Evolutionary conservation across 2,797 vertebrate genomes (phyloP), one percentile per base, ranked within the genome.

Genomic region (Sciurus carolinensis): DNA sequence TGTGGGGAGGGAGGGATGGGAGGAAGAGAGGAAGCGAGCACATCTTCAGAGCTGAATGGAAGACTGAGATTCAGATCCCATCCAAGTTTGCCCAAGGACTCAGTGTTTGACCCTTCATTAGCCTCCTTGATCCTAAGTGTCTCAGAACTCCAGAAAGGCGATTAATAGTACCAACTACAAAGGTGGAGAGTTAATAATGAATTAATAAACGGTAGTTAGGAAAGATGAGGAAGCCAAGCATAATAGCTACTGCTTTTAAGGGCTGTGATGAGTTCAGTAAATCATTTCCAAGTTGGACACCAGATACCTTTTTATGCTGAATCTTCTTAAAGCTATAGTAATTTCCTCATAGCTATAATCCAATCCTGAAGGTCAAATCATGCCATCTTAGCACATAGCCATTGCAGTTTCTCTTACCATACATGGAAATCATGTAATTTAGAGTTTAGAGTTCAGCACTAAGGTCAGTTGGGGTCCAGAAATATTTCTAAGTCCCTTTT

Each of bases 171-270:
- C 72, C 50, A 71, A 54, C 39, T n/a, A 39, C 22, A 42, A 24
- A 83, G 75, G 73, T 76, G 59, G 2, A 7, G 14, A 92, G 26
- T 62, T 62, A 26, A 62, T 62, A 62, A 62, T 24, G 87, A 92
- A 54, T 39, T 96, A 75, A 62, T 82, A 79, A 85, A 54, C 36
- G 82, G 62, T 73, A 42, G 50, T 91, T 91, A 89, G 42, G 24
- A 64, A 10, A 15, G 30, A 66, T 64, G 52, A 71, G 30, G 64
- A 82, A 92, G 87, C 64, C 84, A 85, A 59, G 4, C 50, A 33
- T 80, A 77, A 82, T 33, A 83, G 90, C 50, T 73, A 24, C 90
- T 82, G 15, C 57, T 92, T 88, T 95, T 86, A 77, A 90, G 69
- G 66, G 33, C 26, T 77, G 8, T 77, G 72, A 82, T 69, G 72